Base-by-base conservation (phyloP, 2,888 invertebrate species). In the Callyntrura guangdongensis region DNA sequence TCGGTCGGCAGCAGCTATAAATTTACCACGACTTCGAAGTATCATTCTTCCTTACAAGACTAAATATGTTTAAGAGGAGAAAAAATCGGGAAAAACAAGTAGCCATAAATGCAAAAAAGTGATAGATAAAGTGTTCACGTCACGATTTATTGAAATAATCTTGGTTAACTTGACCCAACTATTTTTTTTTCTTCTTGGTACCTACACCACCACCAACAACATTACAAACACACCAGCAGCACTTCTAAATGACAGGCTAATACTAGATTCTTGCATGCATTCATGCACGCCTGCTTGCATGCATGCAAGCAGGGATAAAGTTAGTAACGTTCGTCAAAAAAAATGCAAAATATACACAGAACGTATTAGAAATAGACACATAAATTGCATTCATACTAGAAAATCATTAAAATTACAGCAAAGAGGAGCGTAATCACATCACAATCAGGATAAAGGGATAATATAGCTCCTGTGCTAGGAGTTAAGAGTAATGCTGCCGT, bases 81-180 rank as follows among this genome's bases (percentile, higher is more conserved):
- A 77, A 89, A 90, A 86, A 86, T 90, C 86, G 90, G 86, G 90
- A 90, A 86, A 90, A 90, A 90, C 90, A 22, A 90, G 90, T 90
- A 90, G 90, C 86, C 59, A 90, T 90, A 90, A 90, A 90, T 72
- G 90, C 72, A 83, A 86, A 90, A 84, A 84, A 90, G 74, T 90
- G 86, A 86, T 90, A 90, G 82, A 90, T 86, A 90, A 90, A 90
- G 90, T 90, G 86, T 90, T 90, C 90, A 90, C 86, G 90, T 90
- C 90, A 90, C 90, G 90, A 90, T 86, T 90, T 90, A 90, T 90
- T 90, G 90, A 90, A 90, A 90, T 90, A 86, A 82, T 90, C 74
- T 90, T 90, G 74, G 90, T 90, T 90, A 90, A 90, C 90, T 90
- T 90, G 86, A 86, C 90, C 90, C 59, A 86, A 81, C 90, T 90